Evolutionary conservation across 2,888 invertebrate genomes (phyloP).

Genomic region (Ashinkailepas kermadecensis): DNA sequence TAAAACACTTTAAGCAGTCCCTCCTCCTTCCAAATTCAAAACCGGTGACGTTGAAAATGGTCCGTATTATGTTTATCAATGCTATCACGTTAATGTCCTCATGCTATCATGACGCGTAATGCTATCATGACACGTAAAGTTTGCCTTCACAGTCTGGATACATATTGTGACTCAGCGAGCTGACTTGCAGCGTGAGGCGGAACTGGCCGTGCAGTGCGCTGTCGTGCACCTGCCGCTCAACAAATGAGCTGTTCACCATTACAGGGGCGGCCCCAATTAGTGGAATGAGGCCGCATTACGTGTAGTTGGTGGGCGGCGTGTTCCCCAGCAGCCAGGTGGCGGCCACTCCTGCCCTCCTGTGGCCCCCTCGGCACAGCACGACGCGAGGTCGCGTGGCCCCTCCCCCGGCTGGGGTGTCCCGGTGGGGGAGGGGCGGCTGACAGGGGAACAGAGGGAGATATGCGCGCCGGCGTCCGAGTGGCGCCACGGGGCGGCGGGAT

Average conservation of each 20-base stretch:
- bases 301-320: not conserved
- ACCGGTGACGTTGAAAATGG: no score
- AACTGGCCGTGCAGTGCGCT: not conserved
- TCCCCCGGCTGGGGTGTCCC: not conserved
- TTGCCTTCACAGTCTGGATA: no score
- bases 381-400: not conserved
- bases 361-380: constrained; percentile 4
- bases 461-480: not conserved
- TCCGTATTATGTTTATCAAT: no score
- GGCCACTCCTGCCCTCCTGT: not conserved
- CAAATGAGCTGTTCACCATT: not conserved
- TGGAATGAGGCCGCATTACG: not conserved
- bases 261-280: not conserved
- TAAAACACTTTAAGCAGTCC: no score
- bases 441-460: constrained; percentile 2
- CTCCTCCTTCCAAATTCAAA: no score
- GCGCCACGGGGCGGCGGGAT: not conserved
- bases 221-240: constrained; percentile 1
- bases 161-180: no score
- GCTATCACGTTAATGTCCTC: no score
- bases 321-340: not conserved
- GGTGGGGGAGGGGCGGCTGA: not conserved
- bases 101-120: no score
- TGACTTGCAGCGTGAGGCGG: no score
- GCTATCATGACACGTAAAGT: no score